Evolutionary conservation across 2,797 vertebrate genomes (phyloP), one percentile per base, ranked within the genome.

Genomic region (Helicolenus hilgendorfi): DNA sequence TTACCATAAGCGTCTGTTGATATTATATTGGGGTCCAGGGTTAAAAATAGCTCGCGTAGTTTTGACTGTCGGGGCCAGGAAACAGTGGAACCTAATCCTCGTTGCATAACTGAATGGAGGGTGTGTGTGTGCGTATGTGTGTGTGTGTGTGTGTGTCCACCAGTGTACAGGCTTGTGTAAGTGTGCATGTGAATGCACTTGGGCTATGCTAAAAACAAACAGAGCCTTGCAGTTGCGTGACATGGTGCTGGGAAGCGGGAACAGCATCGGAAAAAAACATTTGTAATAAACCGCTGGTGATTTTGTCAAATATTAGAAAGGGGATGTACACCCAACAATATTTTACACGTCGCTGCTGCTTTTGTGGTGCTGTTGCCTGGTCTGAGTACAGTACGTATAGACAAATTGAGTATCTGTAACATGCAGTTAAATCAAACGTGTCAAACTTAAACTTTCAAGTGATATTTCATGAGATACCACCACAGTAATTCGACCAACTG

Each of bases 21-120:
- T 89, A 90, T 94, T 93, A 88, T 93, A 85, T 77, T 65, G 84
- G 76, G 93, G 92, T 93, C 83, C 73, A 22, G 82, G 81, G 88
- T 92, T 96, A 96, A 95, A 96, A 94, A 96, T 96, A 96, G 93
- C 82, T 71, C 5, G 11, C 31, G 18, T 41, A 86, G 95, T 96
- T 96, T 94, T 87, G 70, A 95, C 80, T 89, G 90, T 85, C 69
- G 85, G 90, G 90, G 90, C 92, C 94, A 80, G 60, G 18, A 81
- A 89, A 87, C 71, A 90, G 77, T 75, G 79, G 75, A 77, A 67
- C 80, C 38, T 96, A 96, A 97, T 95, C 95, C 95, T 15, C 81
- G 87, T 96, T 97, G 93, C 81, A 94, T 96, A 96, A 96, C 91
- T 79, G 72, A 84, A 70, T 26, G 33, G 72, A 86, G 72, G 36